Conservation (phyloP, 2,797 vertebrate species). For the Tokudaia tokunoshimensis region DNA sequence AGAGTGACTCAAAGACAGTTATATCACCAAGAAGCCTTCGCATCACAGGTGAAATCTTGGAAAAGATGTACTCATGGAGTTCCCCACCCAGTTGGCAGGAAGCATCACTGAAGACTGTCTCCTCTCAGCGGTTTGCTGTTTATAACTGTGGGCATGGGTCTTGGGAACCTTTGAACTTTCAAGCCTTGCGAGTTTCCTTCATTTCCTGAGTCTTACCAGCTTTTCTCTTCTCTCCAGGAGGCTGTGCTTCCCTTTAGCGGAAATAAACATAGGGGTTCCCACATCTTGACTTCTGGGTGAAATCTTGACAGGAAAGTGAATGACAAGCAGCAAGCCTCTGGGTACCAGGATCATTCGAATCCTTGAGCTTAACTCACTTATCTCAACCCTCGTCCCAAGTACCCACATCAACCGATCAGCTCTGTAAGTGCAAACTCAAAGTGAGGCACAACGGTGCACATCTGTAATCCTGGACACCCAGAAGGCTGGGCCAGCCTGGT, state of each 20-base stretch:
- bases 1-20: neutral
- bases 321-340: neutral
- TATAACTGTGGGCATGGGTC: neutral
- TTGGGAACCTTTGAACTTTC: neutral
- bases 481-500: neutral
- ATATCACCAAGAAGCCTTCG: neutral
- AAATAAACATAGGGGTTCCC: neutral
- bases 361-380: neutral
- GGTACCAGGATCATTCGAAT: neutral
- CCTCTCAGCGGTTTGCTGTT: neutral
- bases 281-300: neutral
- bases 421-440: neutral
- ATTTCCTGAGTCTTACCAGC: neutral
- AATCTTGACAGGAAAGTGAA: neutral
- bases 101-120: neutral
- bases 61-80: no score
- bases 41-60: neutral
- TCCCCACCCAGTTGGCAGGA: neutral
- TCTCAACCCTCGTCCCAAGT: no score
- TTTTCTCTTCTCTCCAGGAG: neutral
- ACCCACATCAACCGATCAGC: neutral
- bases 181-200: neutral
- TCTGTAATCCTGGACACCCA: neutral
- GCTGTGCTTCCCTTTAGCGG: neutral
- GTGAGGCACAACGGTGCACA: neutral